Evolutionary conservation across 2,888 invertebrate species (phyloP), one percentile per base, ranked within the genome.

Genomic region (Troides oblongomaculatus): DNA sequence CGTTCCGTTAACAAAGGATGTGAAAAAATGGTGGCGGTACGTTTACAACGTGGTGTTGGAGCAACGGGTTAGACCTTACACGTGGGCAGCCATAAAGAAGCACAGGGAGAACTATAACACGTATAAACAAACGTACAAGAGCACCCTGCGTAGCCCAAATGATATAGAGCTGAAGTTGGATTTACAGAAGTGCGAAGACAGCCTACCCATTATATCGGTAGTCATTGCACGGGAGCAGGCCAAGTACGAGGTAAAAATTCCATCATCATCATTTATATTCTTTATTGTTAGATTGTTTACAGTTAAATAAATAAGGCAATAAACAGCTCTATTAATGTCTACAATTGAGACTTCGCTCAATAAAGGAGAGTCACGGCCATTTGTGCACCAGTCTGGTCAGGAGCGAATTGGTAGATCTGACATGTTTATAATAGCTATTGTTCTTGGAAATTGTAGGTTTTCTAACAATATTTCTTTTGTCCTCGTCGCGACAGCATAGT

Each of bases 221-320:
- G 94, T 97, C 1, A 94, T 97, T 71, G 97, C 97, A 0, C 93
- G 97, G 73, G 96, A 96, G 80, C 95, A 97, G 73, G 96, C 97
- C 7, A 96, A 96, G 82, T 94, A 96, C 79, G 94, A 96, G 93
- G 96, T 96, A 79, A 81, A 80, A 71, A 10, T 69, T 59, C 14
- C 46, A 46, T 46, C 43, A 43, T 43, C 43, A 43, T 43, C 46
- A 14, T 46, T 46, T 46, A 46, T 46, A 46, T 2, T 46, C 46
- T 46, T 17, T 14, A 14, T 46, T 14, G 14, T 46, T 46, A 46
- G 14, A 46, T 12, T 46, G 12, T 46, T 14, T 46, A 14, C 12
- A 14, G 4, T 14, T 14, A 46, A 46, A 12, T 46, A 46, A 14
- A 46, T 14, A 7, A 8, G 12, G 43, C 12, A 43, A 43, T 12